A percentile compares a stretch with the other conserved stretches of the same genome.
These are phyloP conservation scores for Wiebesia pumilae DNA, from an alignment of 1,140 invertebrate genomes.

Conservation along the genomic window DNA sequence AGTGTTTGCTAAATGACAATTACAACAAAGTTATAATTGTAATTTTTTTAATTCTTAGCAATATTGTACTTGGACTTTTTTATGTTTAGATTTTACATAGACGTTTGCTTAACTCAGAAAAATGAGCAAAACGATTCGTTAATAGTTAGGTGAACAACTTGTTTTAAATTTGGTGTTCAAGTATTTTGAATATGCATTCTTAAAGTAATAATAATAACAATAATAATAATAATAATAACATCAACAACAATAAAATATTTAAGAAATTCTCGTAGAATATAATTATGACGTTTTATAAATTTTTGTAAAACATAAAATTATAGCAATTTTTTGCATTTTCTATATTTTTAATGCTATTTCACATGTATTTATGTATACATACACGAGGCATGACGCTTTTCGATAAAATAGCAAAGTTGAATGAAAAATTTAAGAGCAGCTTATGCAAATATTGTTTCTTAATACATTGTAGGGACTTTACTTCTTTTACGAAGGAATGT, in stretches of 20 bases:
- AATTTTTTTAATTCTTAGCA: background rate
- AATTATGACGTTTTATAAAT: background rate
- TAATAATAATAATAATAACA: no score
- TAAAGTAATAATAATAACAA: no score
- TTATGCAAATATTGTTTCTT: constrained; percentile 7
- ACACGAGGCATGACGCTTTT: background rate
- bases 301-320: background rate
- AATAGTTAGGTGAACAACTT: no score
- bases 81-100: background rate
- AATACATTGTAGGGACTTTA: background rate
- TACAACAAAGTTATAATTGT: background rate
- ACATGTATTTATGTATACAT: background rate
- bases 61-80: background rate
- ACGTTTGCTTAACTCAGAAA: background rate
- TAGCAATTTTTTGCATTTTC: background rate
- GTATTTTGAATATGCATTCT: no score
- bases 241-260: background rate
- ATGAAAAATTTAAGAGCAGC: background rate
- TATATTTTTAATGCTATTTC: background rate
- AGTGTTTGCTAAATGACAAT: no score
- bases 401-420: constrained; percentile 7
- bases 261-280: background rate
- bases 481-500: background rate
- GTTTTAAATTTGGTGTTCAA: no score
- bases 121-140: background rate